phyloP scores from a whole-genome alignment of 2,113 vertebrate species.

The Dicaeum eximium region DNA sequence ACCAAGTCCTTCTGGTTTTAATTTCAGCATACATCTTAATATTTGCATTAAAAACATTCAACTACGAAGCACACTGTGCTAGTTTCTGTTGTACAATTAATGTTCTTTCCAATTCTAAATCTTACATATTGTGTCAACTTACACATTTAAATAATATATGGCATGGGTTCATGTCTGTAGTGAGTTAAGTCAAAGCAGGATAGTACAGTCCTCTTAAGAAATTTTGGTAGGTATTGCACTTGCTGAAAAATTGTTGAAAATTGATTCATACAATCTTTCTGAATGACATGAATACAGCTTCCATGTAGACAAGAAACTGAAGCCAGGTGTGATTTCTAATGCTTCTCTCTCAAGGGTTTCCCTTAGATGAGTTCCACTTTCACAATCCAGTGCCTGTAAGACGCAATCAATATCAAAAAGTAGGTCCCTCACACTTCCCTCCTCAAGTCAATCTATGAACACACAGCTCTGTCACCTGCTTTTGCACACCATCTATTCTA shows the following conservation, averaged over 20 bases:
- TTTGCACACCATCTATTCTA: not conserved
- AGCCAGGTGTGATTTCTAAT: not conserved
- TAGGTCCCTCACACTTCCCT: not conserved
- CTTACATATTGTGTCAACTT: not conserved
- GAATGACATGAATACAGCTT: not conserved
- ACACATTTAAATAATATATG: not conserved
- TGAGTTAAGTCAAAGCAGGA: not conserved
- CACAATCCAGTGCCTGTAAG: not conserved
- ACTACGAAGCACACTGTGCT: not conserved
- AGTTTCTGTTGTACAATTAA: not conserved
- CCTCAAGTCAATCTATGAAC: fast-evolving
- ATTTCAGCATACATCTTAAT: not conserved
- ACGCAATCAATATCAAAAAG: not conserved
- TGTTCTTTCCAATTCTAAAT: not conserved
- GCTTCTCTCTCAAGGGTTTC: not conserved
- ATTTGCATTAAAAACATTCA: not conserved
- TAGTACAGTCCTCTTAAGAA: not conserved
- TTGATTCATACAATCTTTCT: not conserved
- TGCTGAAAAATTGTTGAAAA: not conserved
- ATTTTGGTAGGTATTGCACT: not conserved
- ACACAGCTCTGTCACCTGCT: not conserved
- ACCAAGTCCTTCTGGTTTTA: not conserved
- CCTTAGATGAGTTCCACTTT: not conserved
- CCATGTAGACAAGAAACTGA: not conserved
- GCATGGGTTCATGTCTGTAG: not conserved